Conservation (phyloP, 1,140 invertebrate species). For the Drosophila nebulosa region DNA sequence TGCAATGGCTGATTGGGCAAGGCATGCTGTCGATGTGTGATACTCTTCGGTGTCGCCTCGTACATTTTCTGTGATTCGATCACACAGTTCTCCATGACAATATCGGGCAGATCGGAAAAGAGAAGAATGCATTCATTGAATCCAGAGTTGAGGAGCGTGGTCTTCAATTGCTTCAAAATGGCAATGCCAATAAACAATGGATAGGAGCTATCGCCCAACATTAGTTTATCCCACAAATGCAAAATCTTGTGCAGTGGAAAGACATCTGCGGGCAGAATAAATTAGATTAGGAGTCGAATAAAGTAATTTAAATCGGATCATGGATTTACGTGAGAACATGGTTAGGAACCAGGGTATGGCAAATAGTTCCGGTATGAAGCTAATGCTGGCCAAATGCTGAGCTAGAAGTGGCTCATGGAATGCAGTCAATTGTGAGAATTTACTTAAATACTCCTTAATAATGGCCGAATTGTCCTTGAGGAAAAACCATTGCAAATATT, state of each 20-base stretch:
- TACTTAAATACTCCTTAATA: constrained; percentile 98
- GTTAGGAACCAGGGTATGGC: constrained; percentile 99
- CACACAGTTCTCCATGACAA: constrained; percentile 96
- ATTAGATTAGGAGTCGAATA: background rate
- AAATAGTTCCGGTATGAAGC: constrained; percentile 98
- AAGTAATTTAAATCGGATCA: background rate
- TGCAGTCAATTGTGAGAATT: constrained; percentile 97
- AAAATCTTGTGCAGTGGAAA: constrained; percentile 99
- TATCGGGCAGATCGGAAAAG: constrained; percentile 98
- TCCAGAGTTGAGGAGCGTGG: constrained; percentile 91
- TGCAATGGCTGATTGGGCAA: constrained; percentile 37
- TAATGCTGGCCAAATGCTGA: constrained; percentile 95
- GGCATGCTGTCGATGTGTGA: constrained; percentile 87
- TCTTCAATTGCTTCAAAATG: constrained; percentile 93
- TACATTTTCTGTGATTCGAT: constrained; percentile 94
- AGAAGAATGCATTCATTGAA: constrained; percentile 99
- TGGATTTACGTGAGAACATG: constrained; percentile 98
- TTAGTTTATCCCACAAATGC: constrained; percentile 98
- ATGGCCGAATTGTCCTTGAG: constrained; percentile 98
- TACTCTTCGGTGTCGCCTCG: constrained; percentile 92
- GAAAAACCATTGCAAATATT: constrained; percentile 98
- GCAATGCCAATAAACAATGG: constrained; percentile 97
- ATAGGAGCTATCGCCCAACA: constrained; percentile 96
- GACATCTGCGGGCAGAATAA: constrained; percentile 86
- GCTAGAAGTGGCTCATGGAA: constrained; percentile 97